Conservation (phyloP, 2,888 invertebrate species). For the Ametastegia equiseti region DNA sequence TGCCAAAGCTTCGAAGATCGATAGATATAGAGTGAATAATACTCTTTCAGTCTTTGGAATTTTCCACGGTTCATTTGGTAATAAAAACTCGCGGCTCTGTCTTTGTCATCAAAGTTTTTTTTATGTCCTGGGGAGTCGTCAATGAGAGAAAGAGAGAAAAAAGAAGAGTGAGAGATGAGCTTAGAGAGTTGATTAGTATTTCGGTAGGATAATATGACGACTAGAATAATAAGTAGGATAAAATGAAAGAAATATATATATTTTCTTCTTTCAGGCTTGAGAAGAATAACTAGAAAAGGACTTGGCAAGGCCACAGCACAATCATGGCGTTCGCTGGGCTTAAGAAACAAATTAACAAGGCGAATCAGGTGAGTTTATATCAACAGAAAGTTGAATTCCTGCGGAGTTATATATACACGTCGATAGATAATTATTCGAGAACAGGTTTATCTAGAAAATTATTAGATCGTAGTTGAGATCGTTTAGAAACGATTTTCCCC, state of each 20-base stretch:
- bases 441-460: not conserved
- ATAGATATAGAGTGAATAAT: too few species aligned
- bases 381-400: not conserved
- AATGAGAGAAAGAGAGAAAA: too few species aligned
- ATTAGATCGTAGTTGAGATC: not conserved
- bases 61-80: too few species aligned
- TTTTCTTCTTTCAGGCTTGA: not conserved
- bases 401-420: too few species aligned
- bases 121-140: not conserved
- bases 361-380: slow-evolving; percentile 91
- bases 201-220: not conserved
- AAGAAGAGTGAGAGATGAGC: not conserved
- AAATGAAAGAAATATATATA: not conserved
- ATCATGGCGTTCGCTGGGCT: slow-evolving; percentile 99
- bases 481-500: not conserved
- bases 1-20: too few species aligned
- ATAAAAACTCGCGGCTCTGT: not conserved
- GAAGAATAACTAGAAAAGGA: slow-evolving; percentile 47
- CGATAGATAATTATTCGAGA: not conserved
- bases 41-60: too few species aligned
- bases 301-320: slow-evolving; percentile 55
- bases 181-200: slow-evolving; percentile 2
- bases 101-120: not conserved
- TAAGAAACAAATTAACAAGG: slow-evolving; percentile 99
- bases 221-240: not conserved